Conservation (phyloP, 1,140 invertebrate genomes). For the Drosophila baimaii region DNA sequence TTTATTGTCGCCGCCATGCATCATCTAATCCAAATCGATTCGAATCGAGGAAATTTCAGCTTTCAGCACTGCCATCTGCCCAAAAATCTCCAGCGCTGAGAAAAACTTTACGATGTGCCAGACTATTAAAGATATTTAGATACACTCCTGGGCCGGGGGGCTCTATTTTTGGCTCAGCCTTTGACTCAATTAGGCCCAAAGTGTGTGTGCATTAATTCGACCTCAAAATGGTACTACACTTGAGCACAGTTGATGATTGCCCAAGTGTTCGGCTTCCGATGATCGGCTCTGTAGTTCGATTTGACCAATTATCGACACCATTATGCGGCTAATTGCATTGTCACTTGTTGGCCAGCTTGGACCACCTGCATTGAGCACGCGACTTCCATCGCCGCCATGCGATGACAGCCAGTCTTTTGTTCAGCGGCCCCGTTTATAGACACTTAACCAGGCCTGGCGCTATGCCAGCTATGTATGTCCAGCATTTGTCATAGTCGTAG, state of each 20-base stretch:
- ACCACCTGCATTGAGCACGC: conserved; percentile 63
- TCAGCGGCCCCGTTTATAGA: conserved; percentile 45
- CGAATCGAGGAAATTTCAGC: conserved; percentile 50
- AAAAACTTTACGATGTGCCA: conserved; percentile 76
- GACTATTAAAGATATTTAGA: conserved; percentile 69
- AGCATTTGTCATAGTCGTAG: conserved; percentile 62
- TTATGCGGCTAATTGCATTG: conserved; percentile 52
- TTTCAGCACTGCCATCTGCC: conserved; percentile 71
- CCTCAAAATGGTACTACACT: conserved; percentile 65
- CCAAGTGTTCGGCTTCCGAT: conserved; percentile 29
- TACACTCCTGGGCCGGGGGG: conserved; percentile 19
- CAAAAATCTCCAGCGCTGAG: conserved; percentile 45
- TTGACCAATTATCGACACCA: conserved; percentile 33
- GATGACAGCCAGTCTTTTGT: conserved; percentile 60
- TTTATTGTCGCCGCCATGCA: conserved; percentile 74
- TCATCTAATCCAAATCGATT: conserved; percentile 52
- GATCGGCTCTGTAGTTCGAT: conserved; percentile 12
- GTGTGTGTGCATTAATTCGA: conserved; percentile 72
- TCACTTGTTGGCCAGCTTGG: conserved; percentile 25
- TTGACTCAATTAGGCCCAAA: conserved; percentile 54
- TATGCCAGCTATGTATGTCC: conserved; percentile 41
- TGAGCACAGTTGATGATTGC: conserved; percentile 24
- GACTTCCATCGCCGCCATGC: conserved; percentile 24
- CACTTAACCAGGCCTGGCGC: conserved; percentile 67
- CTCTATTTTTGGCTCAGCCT: conserved; percentile 48